Percentiles rank a stretch among this genome's conserved stretches.
Evolutionary conservation across 23 tunicate genomes (phyloP).

Genomic region (Styela plicata): DNA sequence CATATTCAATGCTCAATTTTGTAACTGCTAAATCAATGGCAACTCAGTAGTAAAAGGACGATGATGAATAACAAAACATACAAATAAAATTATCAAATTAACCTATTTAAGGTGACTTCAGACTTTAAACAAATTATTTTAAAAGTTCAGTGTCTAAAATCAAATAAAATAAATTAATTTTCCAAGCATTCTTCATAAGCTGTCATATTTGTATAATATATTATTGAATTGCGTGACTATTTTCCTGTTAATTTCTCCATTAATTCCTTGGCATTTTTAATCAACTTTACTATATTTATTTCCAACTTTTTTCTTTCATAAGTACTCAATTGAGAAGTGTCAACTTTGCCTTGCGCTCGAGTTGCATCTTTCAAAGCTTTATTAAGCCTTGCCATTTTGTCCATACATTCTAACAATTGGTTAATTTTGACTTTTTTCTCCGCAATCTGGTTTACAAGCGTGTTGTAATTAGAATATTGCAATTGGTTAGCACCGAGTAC

Average conservation of each 20-base stretch:
- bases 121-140: too few relatives aligned
- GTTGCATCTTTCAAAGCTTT: background rate
- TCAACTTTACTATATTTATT: background rate
- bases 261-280: background rate
- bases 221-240: too few relatives aligned
- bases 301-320: background rate
- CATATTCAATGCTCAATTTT: too few relatives aligned
- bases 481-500: background rate
- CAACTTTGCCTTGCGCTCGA: background rate
- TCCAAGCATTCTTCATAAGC: too few relatives aligned
- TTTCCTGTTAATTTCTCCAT: background rate
- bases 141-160: too few relatives aligned
- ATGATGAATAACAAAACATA: too few relatives aligned
- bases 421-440: background rate
- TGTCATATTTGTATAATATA: too few relatives aligned
- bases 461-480: background rate
- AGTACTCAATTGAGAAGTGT: background rate
- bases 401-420: background rate
- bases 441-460: background rate
- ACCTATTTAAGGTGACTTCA: too few relatives aligned
- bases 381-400: background rate
- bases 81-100: too few relatives aligned
- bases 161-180: too few relatives aligned
- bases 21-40: too few relatives aligned
- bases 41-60: too few relatives aligned